Base-by-base conservation (phyloP, 2,797 vertebrate species). In the Todus mexicanus region DNA sequence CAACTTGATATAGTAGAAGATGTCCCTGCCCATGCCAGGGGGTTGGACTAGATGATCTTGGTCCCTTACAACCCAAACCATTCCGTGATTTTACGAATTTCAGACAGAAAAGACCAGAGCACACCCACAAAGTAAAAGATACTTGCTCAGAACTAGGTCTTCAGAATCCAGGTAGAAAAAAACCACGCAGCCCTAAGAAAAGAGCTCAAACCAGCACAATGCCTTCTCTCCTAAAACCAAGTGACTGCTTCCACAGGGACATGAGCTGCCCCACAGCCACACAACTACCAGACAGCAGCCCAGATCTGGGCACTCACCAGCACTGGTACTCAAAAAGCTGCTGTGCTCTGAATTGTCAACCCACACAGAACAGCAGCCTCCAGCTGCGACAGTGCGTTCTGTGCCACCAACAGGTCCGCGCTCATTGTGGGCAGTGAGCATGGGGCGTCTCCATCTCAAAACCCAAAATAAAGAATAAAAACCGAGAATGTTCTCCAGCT, bases 391-490 rank as follows among this genome's bases (percentile, higher is more conserved):
- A 5, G 10, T 2, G 2, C 48, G 64, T 45, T 57, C 63, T 75
- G 54, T 75, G 70, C 17, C 51, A 69, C 61, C 38, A 80, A 35
- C 4, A 6, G 43, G 15, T 37, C 50, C 27, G 7, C 17, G 23
- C 2, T 63, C 57, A 38, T 19, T 0, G 0, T 0, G 2, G 37
- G 15, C 1, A 1, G 20, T 43, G 18, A 83, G 26, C 66, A 54
- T 4, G 21, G 42, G 8, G 12, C 0, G 0, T 61, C 61, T 59
- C 71, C 15, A n/a, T 29, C 17, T 51, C 1, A 29, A 37, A 56
- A 64, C n/a, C n/a, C n/a, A n/a, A n/a, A n/a, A n/a, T 12, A 43
- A 37, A 51, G 21, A 22, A 40, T 7, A 64, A 64, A 38, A 37
- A 14, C 5, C 31, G n/a, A 76, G 20, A 53, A 48, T 31, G 18